Base-by-base conservation (phyloP, 1,140 invertebrate species). In the Drosophila eugracilis region DNA sequence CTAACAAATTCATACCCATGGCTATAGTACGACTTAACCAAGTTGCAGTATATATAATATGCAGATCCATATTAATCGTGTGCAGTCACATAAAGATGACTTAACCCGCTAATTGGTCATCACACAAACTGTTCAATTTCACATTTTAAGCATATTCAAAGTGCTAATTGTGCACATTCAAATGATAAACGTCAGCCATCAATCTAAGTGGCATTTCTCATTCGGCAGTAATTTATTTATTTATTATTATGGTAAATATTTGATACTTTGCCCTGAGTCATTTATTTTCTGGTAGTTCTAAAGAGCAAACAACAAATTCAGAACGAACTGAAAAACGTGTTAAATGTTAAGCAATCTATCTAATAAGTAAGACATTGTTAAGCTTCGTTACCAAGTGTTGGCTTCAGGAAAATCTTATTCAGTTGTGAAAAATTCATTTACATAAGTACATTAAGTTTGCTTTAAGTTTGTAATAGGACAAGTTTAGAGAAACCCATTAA, bases 101-200 rank as follows among this genome's bases (percentile, higher is more conserved):
- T 30, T 67, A n/a, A 22, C 39, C 26, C 41, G 65, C 65, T 69
- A 69, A 69, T 67, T 69, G 63, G 21, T 44, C 65, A 21, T 69
- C 63, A 53, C 65, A 53, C 65, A 69, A 28, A 47, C 32, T 37
- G 41, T 65, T 65, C 60, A 65, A 69, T 69, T 69, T 67, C 65
- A 44, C 62, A 67, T 69, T 66, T 52, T 28, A 69, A 50, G 34
- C 28, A 34, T 34, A 66, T 52, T 15, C 30, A 26, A 36, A 52
- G 65, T 69, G 65, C 62, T 69, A 69, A 69, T 69, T 69, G 62
- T n/a, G 14, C 44, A 67, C 65, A 67, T 67, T 67, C 63, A 34
- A 42, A 69, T 69, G 65, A 69, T 67, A 69, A 67, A 69, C 34
- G 63, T 22, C 44, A 52, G 28, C 22, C 60, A 69, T 69, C 44